These are phyloP conservation scores for Scaptodrosophila latifasciaeformis DNA, from an alignment of 2,888 invertebrate species.

Conservation along the genomic window DNA sequence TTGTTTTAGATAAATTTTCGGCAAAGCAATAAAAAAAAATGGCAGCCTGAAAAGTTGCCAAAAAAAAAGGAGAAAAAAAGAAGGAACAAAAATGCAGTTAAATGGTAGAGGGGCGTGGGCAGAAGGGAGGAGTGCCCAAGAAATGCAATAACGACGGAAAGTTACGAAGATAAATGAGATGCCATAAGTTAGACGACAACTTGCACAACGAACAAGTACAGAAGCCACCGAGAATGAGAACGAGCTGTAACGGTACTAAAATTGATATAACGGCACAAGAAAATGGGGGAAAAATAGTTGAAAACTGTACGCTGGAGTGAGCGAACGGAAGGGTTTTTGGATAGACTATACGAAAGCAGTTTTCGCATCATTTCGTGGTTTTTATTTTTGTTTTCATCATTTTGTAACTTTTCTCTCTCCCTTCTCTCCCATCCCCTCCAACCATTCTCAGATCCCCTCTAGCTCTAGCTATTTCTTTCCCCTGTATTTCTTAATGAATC, in stretches of 20 bases:
- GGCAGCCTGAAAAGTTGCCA: no score
- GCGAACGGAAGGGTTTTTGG: background rate
- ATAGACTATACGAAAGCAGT: constrained; percentile 31
- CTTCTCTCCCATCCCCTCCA: constrained; percentile 2
- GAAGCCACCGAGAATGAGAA: background rate
- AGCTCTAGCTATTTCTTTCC: background rate
- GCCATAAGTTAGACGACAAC: constrained; percentile 68
- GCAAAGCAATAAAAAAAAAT: no score
- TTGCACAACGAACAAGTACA: constrained; percentile 38
- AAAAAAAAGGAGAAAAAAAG: background rate
- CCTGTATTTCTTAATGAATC: constrained; percentile 47
- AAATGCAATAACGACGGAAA: constrained; percentile 57
- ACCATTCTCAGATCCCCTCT: constrained; percentile 10
- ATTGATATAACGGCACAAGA: constrained; percentile 8
- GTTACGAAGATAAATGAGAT: constrained; percentile 69
- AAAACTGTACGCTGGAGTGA: constrained; percentile 29
- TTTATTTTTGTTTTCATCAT: constrained; percentile 11
- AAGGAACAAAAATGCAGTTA: constrained; percentile 4
- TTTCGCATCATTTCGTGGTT: constrained; percentile 47
- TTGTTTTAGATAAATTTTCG: no score
- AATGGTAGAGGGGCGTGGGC: no score
- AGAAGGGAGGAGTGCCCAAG: background rate
- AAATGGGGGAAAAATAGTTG: constrained; percentile 37
- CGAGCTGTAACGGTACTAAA: constrained; percentile 3
- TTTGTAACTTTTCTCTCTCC: background rate